Percentiles rank a stretch among this genome's conserved stretches.
Evolutionary conservation across 1,140 invertebrate genomes (phyloP).

Genomic region (Steinernema feltiae): DNA sequence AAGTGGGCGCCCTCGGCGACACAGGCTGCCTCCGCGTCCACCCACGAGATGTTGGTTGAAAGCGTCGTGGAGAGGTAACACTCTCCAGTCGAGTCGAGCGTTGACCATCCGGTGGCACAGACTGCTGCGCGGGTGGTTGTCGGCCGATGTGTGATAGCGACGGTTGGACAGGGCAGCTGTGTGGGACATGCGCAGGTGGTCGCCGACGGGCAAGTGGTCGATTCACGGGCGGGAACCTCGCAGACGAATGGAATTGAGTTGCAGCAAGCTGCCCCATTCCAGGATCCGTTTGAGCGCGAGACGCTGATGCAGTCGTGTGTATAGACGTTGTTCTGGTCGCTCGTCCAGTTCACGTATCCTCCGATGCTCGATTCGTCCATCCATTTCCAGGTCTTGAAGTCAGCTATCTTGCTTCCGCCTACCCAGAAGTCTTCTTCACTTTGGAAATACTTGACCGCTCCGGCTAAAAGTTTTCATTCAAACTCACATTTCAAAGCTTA

Average conservation of each 20-base stretch:
- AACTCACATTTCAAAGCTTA: too few relatives aligned
- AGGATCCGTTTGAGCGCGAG: background rate
- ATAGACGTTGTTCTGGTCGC: background rate
- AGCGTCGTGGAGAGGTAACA: background rate
- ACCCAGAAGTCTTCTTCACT: background rate
- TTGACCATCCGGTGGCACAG: background rate
- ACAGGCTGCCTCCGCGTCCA: too few relatives aligned
- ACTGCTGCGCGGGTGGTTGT: background rate
- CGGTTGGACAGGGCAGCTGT: background rate
- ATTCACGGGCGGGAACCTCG: background rate
- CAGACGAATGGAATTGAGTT: background rate
- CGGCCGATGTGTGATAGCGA: background rate
- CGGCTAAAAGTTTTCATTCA: background rate
- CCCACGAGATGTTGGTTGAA: too few relatives aligned
- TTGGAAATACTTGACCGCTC: background rate
- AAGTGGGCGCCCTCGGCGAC: too few relatives aligned
- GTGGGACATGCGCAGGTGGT: background rate
- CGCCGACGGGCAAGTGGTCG: background rate
- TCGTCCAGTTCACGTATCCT: background rate
- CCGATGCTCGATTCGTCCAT: background rate
- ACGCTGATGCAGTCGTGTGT: slow-evolving; percentile 1
- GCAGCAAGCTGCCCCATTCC: background rate
- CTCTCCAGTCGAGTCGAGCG: background rate
- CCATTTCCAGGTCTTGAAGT: background rate
- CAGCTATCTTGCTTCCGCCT: background rate